Conservation (phyloP, 2,888 invertebrate species). For the Acheta domesticus region DNA sequence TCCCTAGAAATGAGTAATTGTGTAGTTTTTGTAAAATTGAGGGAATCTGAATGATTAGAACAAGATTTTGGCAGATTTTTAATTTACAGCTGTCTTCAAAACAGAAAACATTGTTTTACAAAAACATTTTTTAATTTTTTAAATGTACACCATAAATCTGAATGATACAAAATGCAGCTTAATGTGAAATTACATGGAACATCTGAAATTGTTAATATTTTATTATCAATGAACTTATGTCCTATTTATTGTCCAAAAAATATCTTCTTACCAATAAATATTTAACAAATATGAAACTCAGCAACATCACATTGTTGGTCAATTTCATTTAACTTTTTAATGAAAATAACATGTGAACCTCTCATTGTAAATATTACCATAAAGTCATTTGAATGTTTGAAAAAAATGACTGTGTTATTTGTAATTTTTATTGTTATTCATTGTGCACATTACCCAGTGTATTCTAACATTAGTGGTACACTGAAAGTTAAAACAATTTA, state of each 20-base stretch:
- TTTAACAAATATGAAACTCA: neutral
- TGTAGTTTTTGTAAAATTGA: neutral
- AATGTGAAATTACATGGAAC: neutral
- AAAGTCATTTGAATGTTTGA: no score
- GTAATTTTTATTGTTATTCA: no score
- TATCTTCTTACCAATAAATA: neutral
- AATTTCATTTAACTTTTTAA: no score
- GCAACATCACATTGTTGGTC: no score
- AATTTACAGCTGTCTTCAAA: neutral
- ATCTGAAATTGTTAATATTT: conserved; percentile 1
- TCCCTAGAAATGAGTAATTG: neutral
- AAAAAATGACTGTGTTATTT: no score
- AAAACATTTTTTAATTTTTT: neutral
- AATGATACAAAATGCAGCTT: neutral
- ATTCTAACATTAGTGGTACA: no score
- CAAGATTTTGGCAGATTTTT: neutral
- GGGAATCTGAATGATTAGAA: neutral
- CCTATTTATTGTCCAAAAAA: neutral
- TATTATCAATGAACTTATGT: neutral
- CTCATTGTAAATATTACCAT: no score
- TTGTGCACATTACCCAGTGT: no score
- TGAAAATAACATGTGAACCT: no score
- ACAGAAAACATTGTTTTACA: neutral
- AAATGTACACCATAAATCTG: neutral
- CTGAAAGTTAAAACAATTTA: no score